A percentile compares a stretch with the other conserved stretches of the same genome.
Evolutionary conservation across 2,113 vertebrate species (phyloP).

Genomic region (Chaenocephalus aceratus): DNA sequence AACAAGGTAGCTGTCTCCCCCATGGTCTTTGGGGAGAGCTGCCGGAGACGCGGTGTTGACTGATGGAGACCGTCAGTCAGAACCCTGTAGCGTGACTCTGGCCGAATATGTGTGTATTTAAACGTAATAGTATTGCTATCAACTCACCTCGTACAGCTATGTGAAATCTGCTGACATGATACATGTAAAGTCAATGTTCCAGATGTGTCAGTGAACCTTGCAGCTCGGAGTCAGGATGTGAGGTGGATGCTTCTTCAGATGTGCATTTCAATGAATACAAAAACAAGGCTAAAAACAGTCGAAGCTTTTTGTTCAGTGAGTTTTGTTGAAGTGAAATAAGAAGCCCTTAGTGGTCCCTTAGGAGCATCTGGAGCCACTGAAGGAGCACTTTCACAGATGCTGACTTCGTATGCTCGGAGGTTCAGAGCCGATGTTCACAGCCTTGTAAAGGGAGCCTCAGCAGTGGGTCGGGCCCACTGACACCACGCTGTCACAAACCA

Average conservation of each 20-base stretch:
- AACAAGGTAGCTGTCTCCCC: conserved; percentile 66
- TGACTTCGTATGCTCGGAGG: conserved; percentile 57
- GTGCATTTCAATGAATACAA: conserved; percentile 1
- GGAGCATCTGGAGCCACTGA: conserved; percentile 75
- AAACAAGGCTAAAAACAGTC: conserved; percentile 25
- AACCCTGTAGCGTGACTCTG: conserved; percentile 34
- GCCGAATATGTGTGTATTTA: too few species aligned
- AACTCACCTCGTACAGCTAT: too few species aligned
- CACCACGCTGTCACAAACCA: conserved; percentile 53
- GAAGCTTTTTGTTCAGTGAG: conserved; percentile 4
- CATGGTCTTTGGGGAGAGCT: conserved; percentile 25
- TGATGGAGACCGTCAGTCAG: conserved; percentile 54
- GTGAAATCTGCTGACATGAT: too few species aligned
- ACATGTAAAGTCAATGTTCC: too few species aligned
- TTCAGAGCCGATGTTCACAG: conserved; percentile 76
- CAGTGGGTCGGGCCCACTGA: conserved; percentile 47
- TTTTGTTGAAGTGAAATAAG: conserved; percentile 48
- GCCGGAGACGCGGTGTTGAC: conserved; percentile 45
- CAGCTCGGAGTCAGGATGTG: conserved; percentile 7
- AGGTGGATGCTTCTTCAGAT: conserved; percentile 2
- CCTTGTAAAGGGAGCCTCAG: conserved; percentile 66
- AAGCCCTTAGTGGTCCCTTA: conserved; percentile 48
- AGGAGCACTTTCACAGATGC: conserved; percentile 71
- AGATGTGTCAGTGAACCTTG: too few species aligned
- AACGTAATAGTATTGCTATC: too few species aligned